Evolutionary conservation across 2,113 vertebrate species (phyloP).

Genomic region (Ictidomys tridecemlineatus): DNA sequence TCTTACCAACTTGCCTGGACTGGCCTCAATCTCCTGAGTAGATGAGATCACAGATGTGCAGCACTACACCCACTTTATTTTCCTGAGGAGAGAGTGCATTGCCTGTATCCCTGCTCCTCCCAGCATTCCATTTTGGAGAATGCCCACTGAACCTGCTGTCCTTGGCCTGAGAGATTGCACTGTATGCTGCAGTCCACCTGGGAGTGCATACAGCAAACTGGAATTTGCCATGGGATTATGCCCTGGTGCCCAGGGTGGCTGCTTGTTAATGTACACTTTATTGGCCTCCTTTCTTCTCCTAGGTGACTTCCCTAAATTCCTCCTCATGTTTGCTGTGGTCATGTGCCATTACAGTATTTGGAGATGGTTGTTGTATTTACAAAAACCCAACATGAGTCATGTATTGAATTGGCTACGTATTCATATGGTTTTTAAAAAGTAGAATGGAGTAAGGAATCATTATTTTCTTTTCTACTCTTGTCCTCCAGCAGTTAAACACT

Average conservation of each 20-base stretch:
- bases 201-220: accelerated
- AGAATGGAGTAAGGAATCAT: background rate
- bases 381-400: background rate
- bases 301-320: background rate
- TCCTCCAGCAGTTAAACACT: background rate
- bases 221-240: background rate
- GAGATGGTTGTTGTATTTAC: conserved; percentile 30
- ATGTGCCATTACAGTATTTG: background rate
- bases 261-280: background rate
- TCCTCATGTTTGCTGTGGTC: background rate
- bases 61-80: background rate
- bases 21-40: background rate
- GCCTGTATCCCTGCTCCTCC: accelerated
- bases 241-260: background rate
- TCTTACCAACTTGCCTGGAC: background rate
- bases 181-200: too few relatives aligned
- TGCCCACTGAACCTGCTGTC: background rate
- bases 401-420: background rate
- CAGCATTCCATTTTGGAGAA: background rate
- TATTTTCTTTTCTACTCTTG: background rate
- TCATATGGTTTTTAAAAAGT: background rate
- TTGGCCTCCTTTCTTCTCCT: background rate
- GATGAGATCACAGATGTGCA: background rate
- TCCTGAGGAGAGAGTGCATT: background rate
- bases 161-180: background rate